phyloP scores from a whole-genome alignment of 2,797 vertebrate genomes.

The Botia almorhae region DNA sequence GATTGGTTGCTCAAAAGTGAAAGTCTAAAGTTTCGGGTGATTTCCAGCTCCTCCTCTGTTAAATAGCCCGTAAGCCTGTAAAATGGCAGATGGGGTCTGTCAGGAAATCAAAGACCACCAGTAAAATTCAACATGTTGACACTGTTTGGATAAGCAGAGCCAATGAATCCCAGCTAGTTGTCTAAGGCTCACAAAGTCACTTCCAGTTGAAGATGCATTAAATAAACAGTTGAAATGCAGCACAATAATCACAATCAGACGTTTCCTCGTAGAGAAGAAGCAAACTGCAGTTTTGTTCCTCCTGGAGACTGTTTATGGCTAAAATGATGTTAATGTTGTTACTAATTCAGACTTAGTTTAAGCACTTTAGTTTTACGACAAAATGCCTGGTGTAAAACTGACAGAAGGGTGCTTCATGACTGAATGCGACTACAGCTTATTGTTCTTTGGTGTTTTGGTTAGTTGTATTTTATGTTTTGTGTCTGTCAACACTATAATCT shows the following conservation, averaged over 20 bases:
- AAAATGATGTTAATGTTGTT: neutral
- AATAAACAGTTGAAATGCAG: constrained; percentile 42
- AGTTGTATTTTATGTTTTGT: neutral
- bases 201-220: constrained; percentile 43
- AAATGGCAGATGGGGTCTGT: constrained; percentile 61
- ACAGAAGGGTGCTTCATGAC: neutral
- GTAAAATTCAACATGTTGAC: constrained; percentile 59
- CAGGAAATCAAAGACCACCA: constrained; percentile 58
- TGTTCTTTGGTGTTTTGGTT: neutral
- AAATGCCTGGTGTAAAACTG: neutral
- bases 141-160: constrained; percentile 60
- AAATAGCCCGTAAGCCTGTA: constrained; percentile 57
- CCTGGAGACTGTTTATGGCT: constrained; percentile 6
- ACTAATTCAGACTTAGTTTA: neutral
- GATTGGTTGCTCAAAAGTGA: constrained; percentile 56
- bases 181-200: constrained; percentile 42
- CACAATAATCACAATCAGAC: constrained; percentile 18
- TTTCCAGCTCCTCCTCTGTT: constrained; percentile 58
- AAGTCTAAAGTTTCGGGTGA: constrained; percentile 55
- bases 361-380: constrained; percentile 2
- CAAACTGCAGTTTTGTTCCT: neutral
- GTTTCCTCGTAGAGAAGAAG: neutral
- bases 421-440: neutral
- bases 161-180: constrained; percentile 57
- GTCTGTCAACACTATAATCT: neutral